A percentile compares a stretch with the other conserved stretches of the same genome.
Conservation (phyloP, 2,888 invertebrate genomes). For the Hipparchia semele region DNA sequence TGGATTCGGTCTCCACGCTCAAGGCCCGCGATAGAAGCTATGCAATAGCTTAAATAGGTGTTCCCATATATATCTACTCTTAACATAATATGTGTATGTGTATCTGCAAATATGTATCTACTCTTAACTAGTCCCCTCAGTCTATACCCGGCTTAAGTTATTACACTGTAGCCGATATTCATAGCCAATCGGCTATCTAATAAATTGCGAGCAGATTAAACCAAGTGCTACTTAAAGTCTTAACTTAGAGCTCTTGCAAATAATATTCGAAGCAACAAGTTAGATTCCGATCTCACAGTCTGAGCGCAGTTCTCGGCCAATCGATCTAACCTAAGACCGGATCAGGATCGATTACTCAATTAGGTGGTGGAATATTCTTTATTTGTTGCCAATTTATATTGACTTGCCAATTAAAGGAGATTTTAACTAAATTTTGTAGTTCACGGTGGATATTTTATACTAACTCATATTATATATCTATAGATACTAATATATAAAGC, state of each 20-base stretch:
- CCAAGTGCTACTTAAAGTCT: conserved; percentile 22
- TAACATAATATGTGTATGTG: too few relatives aligned
- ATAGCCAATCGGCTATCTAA: conserved; percentile 16
- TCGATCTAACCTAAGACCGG: conserved; percentile 24
- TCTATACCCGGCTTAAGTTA: background rate
- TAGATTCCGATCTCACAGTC: conserved; percentile 63
- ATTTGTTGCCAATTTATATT: conserved; percentile 15
- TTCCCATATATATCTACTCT: too few relatives aligned
- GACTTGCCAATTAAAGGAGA: background rate
- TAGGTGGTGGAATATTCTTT: conserved; percentile 3
- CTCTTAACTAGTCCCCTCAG: background rate
- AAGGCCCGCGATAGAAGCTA: too few relatives aligned
- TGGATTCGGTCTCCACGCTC: too few relatives aligned
- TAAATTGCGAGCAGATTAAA: conserved; percentile 20
- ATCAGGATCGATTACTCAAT: conserved; percentile 14
- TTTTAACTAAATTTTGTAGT: background rate
- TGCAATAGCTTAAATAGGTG: too few relatives aligned
- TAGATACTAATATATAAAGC: too few relatives aligned
- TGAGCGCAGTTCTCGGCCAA: conserved; percentile 14
- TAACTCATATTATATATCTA: background rate
- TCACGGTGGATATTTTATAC: background rate
- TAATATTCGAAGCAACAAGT: conserved; percentile 69
- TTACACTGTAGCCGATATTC: conserved; percentile 13
- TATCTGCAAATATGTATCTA: too few relatives aligned
- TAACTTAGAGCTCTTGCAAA: conserved; percentile 27